phyloP scores from a whole-genome alignment of 2,113 vertebrate genomes.

The Mirza zaza region DNA sequence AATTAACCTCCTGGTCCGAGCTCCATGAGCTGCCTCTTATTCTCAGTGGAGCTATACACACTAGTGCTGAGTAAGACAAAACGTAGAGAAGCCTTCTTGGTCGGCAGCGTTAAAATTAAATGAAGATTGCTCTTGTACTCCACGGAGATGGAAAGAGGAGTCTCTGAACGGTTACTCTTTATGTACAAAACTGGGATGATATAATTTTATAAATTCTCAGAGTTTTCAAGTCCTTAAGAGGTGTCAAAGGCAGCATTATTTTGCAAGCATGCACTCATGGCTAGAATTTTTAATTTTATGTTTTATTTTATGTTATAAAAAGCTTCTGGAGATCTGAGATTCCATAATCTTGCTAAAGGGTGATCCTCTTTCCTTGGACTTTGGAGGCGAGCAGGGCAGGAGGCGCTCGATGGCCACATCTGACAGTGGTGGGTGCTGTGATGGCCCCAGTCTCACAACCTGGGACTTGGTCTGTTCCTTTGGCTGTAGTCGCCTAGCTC shows the following conservation, averaged over 20 bases:
- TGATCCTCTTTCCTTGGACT: neutral
- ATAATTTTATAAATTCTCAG: neutral
- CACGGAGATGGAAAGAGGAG: neutral
- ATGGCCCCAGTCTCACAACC: accelerated
- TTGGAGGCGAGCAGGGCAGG: neutral
- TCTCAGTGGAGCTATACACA: neutral
- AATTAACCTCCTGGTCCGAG: constrained; percentile 53
- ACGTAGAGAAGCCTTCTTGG: neutral
- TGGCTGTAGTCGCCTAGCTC: neutral
- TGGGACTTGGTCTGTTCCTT: accelerated
- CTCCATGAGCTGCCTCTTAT: neutral
- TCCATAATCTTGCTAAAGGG: no score
- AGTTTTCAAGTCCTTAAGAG: neutral
- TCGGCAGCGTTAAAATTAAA: neutral
- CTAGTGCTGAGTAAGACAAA: constrained; percentile 46
- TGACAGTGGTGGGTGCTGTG: neutral
- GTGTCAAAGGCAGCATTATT: neutral
- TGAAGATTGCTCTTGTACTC: neutral
- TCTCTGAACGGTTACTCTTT: neutral
- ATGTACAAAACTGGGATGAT: neutral
- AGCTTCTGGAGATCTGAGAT: neutral
- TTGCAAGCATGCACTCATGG: neutral
- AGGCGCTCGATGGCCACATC: no score
- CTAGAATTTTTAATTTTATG: neutral
- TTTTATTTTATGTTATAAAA: neutral